Evolutionary conservation across 2,113 vertebrate species (phyloP).

Genomic region (Sylvietta virens): DNA sequence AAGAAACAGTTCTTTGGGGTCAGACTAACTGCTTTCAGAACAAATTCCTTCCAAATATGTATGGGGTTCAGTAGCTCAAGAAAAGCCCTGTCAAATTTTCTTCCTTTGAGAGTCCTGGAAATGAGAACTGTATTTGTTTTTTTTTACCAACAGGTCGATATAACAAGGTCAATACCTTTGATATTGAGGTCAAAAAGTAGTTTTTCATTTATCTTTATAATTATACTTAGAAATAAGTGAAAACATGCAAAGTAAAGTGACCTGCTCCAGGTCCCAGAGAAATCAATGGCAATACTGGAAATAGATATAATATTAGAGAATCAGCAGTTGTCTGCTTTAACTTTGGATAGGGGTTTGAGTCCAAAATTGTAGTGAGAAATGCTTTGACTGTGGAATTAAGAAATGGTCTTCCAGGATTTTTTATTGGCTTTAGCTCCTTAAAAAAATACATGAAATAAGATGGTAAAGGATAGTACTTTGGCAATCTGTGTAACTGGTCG

Average conservation of each 20-base stretch:
- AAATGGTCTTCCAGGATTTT: background rate
- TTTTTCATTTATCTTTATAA: background rate
- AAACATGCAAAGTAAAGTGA: background rate
- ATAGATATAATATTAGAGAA: background rate
- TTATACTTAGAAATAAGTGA: background rate
- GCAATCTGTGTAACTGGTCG: background rate
- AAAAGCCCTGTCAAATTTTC: background rate
- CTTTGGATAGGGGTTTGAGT: background rate
- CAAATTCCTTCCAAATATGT: background rate
- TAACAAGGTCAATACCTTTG: background rate
- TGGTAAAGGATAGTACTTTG: background rate
- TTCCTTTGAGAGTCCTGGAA: background rate
- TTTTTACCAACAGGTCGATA: background rate
- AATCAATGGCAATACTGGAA: background rate
- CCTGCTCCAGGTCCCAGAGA: background rate
- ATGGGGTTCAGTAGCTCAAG: background rate
- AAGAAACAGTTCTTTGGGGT: background rate
- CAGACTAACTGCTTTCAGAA: background rate
- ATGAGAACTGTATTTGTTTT: fast-evolving
- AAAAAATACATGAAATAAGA: background rate
- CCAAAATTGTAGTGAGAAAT: background rate
- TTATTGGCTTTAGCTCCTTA: background rate
- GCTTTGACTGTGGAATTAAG: background rate
- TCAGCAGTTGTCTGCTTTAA: background rate
- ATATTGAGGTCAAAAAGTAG: background rate